Evolutionary conservation across 2,797 vertebrate genomes (phyloP), one percentile per base, ranked within the genome.

Genomic region (Periophthalmus magnuspinnatus): DNA sequence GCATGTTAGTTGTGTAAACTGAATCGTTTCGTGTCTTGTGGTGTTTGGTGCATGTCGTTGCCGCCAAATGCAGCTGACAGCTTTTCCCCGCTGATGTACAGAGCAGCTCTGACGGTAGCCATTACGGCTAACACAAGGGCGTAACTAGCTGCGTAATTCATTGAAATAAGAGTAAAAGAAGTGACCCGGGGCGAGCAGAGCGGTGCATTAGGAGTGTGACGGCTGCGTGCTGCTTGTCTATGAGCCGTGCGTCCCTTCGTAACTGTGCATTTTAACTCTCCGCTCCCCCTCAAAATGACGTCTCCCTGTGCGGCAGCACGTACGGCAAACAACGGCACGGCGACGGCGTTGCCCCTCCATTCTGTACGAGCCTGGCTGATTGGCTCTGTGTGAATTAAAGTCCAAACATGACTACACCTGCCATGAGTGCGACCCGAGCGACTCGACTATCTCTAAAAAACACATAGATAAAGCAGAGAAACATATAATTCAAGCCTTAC

Each of bases 301-400:
- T 94, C 88, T 91, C 90, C 86, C 86, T 85, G 92, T 92, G 92
- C 93, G 94, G 93, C 92, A 84, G 91, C 92, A 94, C 93, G 93
- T 92, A 93, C 91, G 69, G 88, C 86, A 80, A 88, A 92, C 91
- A 91, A 91, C 90, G 91, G 86, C 91, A 70, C 91, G 81, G 80
- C 90, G 88, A 81, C 89, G 85, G 88, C 91, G 92, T 75, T 86
- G 81, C 87, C 78, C 86, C 90, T 91, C 91, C 89, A 86, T 88
- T 90, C 88, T 76, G 80, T 61, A 45, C 63, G 84, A 87, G 85
- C 75, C 86, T 65, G 79, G 78, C 82, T 56, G 77, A 62, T 62
- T 62, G 73, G 77, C 75, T 72, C 75, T 71, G 34, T 65, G 71
- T 59, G 72, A 67, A 16, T 7, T 59, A 33, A 13, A 45, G 55